Evolutionary conservation across 2,113 vertebrate species (phyloP).

Genomic region (Chaetorhynchus papuensis): DNA sequence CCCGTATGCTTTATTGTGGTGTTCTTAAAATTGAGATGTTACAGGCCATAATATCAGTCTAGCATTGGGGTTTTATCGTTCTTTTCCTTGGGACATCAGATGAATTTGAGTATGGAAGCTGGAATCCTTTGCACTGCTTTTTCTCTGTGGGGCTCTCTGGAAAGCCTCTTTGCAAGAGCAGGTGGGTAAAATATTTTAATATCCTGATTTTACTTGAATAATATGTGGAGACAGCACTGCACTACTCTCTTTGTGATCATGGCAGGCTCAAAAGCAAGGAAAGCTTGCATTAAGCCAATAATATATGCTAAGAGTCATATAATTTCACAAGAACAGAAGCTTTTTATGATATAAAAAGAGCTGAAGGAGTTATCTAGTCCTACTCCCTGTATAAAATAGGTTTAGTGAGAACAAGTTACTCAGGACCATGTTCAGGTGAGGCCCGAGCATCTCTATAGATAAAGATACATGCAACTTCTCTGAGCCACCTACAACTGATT

Average conservation of each 20-base stretch:
- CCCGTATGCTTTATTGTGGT: not conserved
- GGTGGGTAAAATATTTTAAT: not conserved
- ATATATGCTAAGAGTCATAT: not conserved
- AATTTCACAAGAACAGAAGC: not conserved
- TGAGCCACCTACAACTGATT: not conserved
- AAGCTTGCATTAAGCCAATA: not conserved
- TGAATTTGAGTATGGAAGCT: not conserved
- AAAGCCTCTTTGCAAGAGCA: not conserved
- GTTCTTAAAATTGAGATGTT: not conserved
- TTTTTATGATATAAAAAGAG: not conserved
- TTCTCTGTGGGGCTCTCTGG: not conserved
- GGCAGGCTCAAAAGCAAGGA: not conserved
- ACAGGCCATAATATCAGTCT: not conserved
- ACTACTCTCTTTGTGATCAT: not conserved
- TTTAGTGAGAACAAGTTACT: not conserved
- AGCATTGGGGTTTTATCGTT: not conserved
- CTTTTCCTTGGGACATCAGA: not conserved
- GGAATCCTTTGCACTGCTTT: not conserved
- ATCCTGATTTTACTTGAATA: not conserved
- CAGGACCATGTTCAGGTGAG: not conserved
- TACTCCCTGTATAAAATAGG: not conserved
- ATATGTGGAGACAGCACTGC: not conserved
- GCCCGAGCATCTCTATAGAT: accelerated
- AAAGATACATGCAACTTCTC: accelerated
- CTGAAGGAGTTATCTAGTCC: not conserved